phyloP scores from a whole-genome alignment of 2,113 vertebrate genomes.

The Caracal caracal region DNA sequence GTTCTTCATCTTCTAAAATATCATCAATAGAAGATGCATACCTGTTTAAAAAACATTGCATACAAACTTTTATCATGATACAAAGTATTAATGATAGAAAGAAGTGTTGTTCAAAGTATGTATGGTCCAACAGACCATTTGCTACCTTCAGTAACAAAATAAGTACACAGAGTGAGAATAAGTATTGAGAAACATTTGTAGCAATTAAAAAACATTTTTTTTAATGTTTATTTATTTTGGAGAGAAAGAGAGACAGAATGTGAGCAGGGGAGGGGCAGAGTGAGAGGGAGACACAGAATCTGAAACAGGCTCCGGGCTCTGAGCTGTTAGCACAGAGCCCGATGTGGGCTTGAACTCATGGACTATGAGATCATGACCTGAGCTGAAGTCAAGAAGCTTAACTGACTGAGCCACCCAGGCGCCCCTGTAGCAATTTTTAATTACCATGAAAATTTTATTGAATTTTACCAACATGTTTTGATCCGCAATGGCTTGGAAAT shows the following conservation, averaged over 20 bases:
- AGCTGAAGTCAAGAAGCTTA: too few species aligned
- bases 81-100: neutral
- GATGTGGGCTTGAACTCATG: too few species aligned
- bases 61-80: neutral
- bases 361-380: too few species aligned
- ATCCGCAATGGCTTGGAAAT: neutral
- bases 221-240: too few species aligned
- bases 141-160: neutral
- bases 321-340: too few species aligned
- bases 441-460: neutral
- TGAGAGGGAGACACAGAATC: too few species aligned
- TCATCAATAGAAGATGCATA: conserved; percentile 97
- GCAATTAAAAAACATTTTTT: neutral
- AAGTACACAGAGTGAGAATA: conserved; percentile 4
- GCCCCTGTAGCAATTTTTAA: neutral
- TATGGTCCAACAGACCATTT: neutral
- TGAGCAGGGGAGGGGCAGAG: too few species aligned
- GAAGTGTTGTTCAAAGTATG: neutral
- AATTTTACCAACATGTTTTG: conserved; percentile 12
- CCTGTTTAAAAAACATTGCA: conserved; percentile 78
- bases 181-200: neutral
- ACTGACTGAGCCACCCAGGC: too few species aligned
- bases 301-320: too few species aligned
- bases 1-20: conserved; percentile 96
- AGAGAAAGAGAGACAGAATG: too few species aligned